Conservation (phyloP, 2,113 vertebrate genomes). For the Lophius piscatorius region DNA sequence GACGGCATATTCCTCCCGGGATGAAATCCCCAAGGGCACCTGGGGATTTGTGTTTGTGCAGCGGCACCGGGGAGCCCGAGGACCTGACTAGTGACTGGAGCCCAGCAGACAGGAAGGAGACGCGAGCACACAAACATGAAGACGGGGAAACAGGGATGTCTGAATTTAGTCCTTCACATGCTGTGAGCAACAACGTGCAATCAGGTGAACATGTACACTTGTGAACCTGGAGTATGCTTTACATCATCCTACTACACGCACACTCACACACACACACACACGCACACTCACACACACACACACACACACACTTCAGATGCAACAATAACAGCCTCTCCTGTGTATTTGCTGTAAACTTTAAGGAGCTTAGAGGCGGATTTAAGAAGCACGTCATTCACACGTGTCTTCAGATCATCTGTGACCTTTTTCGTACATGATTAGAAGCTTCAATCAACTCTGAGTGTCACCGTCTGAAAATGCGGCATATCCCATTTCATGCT, state of each 20-base stretch:
- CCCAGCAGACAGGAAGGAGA: conserved; percentile 37
- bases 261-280: not conserved
- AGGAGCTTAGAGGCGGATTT: conserved; percentile 61
- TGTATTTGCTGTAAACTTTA: conserved; percentile 46
- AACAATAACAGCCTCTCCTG: conserved; percentile 19
- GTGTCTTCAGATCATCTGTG: conserved; percentile 40
- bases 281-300: not conserved
- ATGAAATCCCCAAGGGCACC: conserved; percentile 58
- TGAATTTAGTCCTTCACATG: not conserved
- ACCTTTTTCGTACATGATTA: conserved; percentile 69
- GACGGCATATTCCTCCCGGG: conserved; percentile 69
- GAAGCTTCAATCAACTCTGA: conserved; percentile 55
- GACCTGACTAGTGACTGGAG: conserved; percentile 62
- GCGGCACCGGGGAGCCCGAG: conserved; percentile 52
- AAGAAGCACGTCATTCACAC: conserved; percentile 54
- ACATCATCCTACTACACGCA: not conserved
- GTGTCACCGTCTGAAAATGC: conserved; percentile 46
- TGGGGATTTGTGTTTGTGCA: conserved; percentile 72
- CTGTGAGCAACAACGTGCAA: not conserved
- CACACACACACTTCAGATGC: conserved; percentile 3
- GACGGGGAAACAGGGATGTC: not conserved
- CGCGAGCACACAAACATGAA: conserved; percentile 7
- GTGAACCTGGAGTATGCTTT: not conserved
- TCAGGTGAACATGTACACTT: not conserved
- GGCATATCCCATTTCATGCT: conserved; percentile 57